Percentiles rank a stretch among this genome's conserved stretches.
Evolutionary conservation across 2,113 vertebrate genomes (phyloP).

Genomic region (Hemicordylus capensis): DNA sequence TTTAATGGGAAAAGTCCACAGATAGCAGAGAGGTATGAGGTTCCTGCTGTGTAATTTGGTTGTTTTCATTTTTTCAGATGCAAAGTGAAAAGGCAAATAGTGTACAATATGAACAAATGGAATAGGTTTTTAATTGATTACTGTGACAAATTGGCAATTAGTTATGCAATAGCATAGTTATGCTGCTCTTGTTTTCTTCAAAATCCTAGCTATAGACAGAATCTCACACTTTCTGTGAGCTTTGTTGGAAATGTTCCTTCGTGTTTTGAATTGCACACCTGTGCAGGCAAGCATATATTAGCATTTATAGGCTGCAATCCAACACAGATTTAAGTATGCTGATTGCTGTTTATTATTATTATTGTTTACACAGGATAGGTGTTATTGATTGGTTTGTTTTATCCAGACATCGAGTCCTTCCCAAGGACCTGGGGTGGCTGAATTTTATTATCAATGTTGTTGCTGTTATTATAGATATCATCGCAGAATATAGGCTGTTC

Average conservation of each 20-base stretch:
- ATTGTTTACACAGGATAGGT: background rate
- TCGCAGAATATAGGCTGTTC: too few species aligned
- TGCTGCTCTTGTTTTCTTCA: background rate
- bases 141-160: background rate
- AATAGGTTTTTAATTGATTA: conserved; percentile 32
- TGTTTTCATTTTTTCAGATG: background rate
- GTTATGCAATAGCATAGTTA: background rate
- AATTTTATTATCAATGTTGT: too few species aligned
- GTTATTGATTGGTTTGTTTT: too few species aligned
- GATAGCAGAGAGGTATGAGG: background rate
- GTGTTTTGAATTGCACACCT: background rate
- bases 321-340: too few species aligned
- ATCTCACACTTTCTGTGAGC: background rate
- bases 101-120: conserved; percentile 3
- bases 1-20: conserved; percentile 8
- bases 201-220: conserved; percentile 9
- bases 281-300: background rate
- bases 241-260: background rate
- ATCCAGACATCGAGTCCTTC: too few species aligned
- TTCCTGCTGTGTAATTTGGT: background rate
- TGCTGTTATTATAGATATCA: too few species aligned
- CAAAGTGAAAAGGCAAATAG: background rate
- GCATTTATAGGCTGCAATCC: background rate
- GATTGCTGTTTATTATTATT: too few species aligned
- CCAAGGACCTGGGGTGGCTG: too few species aligned